phyloP scores from a whole-genome alignment of 2,888 invertebrate genomes.

The Lamproptera curius region DNA sequence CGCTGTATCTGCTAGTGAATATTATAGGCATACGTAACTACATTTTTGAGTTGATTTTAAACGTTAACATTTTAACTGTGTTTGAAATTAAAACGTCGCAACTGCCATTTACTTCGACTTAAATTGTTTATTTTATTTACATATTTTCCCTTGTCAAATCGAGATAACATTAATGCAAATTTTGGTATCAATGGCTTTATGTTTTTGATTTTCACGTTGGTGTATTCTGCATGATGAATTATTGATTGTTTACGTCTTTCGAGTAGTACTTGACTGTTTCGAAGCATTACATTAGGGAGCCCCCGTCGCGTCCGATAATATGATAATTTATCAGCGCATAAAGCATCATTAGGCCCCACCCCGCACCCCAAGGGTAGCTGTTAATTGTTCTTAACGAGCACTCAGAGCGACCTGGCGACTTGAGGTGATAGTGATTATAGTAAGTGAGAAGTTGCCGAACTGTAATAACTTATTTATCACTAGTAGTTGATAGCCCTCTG shows the following conservation, averaged over 20 bases:
- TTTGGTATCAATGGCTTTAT: too few relatives aligned
- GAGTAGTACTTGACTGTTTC: slow-evolving; percentile 6
- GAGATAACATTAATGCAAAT: too few relatives aligned
- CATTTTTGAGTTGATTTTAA: too few relatives aligned
- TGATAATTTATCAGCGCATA: slow-evolving; percentile 44
- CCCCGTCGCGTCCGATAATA: slow-evolving; percentile 19
- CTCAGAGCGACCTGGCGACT: slow-evolving; percentile 22
- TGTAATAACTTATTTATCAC: slow-evolving; percentile 3
- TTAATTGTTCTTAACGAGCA: slow-evolving; percentile 41
- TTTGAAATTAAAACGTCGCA: too few relatives aligned
- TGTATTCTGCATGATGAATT: too few relatives aligned
- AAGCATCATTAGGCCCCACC: slow-evolving; percentile 49
- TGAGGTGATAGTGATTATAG: slow-evolving; percentile 21
- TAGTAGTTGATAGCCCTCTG: background rate
- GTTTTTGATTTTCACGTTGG: too few relatives aligned
- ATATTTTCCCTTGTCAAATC: too few relatives aligned
- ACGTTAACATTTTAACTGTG: too few relatives aligned
- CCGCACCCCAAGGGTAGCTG: slow-evolving; percentile 27
- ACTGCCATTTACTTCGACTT: too few relatives aligned
- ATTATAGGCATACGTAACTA: too few relatives aligned
- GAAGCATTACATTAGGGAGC: slow-evolving; percentile 12
- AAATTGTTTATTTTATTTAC: too few relatives aligned
- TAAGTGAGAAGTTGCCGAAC: slow-evolving; percentile 11
- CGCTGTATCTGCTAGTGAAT: background rate
- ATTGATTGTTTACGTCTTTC: too few relatives aligned